Evolutionary conservation across 2,797 vertebrate species (phyloP), one percentile per base, ranked within the genome.

Genomic region (Neomorphus geoffroyi): DNA sequence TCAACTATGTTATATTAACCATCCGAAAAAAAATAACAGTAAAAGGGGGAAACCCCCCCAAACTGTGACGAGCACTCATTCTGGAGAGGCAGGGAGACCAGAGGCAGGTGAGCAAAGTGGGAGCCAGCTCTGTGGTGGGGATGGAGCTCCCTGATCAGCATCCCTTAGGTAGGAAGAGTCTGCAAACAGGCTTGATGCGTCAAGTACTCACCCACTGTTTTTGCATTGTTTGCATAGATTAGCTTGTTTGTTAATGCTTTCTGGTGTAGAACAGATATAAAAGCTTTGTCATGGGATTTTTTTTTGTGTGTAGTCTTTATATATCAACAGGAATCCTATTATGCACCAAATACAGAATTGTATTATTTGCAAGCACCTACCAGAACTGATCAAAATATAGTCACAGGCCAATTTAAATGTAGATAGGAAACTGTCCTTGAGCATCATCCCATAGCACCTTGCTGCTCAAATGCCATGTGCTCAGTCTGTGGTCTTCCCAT

Each of bases 121-220:
- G 28, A 26, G 22, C 10, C 26, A 18, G 58, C 50, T 32, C 43
- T 9, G 46, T 39, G 33, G 50, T 21, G n/a, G 10, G 67, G 62
- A 11, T 18, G 32, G 27, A 56, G 57, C 41, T 48, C 66, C 46
- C 33, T 14, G 66, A 26, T 35, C 3, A 28, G 50, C 15, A 2
- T 37, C 54, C 53, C 58, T 58, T 28, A 4, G 19, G 26, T 11
- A 16, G 50, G 56, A 7, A 10, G 41, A 11, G 8, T 4, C 27
- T 8, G 19, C 57, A 4, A 18, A n/a, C n/a, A n/a, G n/a, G n/a
- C n/a, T n/a, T n/a, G n/a, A 39, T n/a, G 8, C 1, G 1, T 19
- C 18, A 18, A 43, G 67, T 18, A 4, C 41, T 53, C 2, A 1
- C 41, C 56, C 48, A 1, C n/a, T 19, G 27, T 26, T 58, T 50